A percentile compares a stretch with the other conserved stretches of the same genome.
phyloP scores from a whole-genome alignment of 2,888 invertebrate species.

The Zygogramma bicolorata region DNA sequence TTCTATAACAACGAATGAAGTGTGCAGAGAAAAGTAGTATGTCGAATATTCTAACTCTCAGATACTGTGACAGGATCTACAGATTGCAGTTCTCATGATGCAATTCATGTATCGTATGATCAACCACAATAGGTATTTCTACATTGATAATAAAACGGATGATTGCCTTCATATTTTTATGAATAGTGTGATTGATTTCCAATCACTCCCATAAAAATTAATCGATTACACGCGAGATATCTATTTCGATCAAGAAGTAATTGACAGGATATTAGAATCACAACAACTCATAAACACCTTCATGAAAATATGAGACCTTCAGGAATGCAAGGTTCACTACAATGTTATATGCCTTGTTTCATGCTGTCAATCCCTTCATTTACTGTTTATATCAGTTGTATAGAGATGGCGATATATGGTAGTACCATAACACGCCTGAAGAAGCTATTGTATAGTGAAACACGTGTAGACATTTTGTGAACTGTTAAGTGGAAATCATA shows the following conservation, averaged over 20 bases:
- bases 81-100: not conserved
- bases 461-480: too few species aligned
- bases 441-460: too few species aligned
- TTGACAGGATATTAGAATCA: slow-evolving; percentile 6
- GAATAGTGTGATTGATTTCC: not conserved
- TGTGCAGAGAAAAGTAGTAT: too few species aligned
- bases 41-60: too few species aligned
- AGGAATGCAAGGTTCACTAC: not conserved
- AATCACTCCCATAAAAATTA: not conserved
- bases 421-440: too few species aligned
- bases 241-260: not conserved
- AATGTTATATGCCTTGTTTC: not conserved
- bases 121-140: not conserved
- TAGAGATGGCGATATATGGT: too few species aligned
- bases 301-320: not conserved
- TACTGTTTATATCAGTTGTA: too few species aligned
- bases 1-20: too few species aligned
- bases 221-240: not conserved
- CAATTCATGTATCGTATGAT: not conserved
- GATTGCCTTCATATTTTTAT: not conserved
- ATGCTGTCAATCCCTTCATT: not conserved
- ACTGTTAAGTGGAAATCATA: too few species aligned
- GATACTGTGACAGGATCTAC: not conserved
- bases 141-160: not conserved
- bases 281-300: slow-evolving; percentile 9